phyloP scores from a whole-genome alignment of 2,797 vertebrate genomes.

The Hipposideros larvatus region DNA sequence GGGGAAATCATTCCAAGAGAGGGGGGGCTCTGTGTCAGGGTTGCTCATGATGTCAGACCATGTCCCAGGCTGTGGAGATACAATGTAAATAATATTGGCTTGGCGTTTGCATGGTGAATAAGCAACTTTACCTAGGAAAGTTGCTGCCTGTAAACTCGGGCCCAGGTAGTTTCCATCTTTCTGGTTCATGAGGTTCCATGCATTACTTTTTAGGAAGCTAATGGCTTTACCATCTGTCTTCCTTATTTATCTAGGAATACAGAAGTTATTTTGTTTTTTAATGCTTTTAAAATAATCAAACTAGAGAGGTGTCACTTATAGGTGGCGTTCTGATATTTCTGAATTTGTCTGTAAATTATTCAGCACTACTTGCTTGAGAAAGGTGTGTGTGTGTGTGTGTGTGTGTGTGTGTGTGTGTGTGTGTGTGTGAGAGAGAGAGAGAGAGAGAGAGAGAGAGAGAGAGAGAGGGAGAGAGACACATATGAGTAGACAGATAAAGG shows the following conservation, averaged over 20 bases:
- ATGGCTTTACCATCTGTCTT: neutral
- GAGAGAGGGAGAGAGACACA: no score
- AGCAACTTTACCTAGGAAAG: neutral
- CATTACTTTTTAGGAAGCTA: neutral
- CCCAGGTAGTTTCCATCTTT: neutral
- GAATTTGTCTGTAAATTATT: neutral
- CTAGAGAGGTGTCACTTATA: neutral
- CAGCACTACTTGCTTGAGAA: neutral
- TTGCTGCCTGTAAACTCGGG: neutral
- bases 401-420: neutral
- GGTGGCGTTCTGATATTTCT: neutral
- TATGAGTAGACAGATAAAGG: neutral
- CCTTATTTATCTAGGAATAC: neutral
- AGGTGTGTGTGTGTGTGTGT: neutral
- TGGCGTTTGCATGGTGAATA: neutral
- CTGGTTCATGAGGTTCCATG: neutral
- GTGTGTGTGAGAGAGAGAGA: neutral
- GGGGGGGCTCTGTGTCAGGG: neutral
- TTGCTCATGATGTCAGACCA: neutral
- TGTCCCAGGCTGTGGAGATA: neutral
- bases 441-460: neutral
- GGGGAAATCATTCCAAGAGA: neutral
- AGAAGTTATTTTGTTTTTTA: constrained; percentile 38
- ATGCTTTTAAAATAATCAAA: constrained; percentile 14
- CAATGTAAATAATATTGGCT: neutral